Percentiles rank a stretch among this genome's conserved stretches.
Evolutionary conservation across 2,113 vertebrate genomes (phyloP).

Genomic region (Rissa tridactyla): DNA sequence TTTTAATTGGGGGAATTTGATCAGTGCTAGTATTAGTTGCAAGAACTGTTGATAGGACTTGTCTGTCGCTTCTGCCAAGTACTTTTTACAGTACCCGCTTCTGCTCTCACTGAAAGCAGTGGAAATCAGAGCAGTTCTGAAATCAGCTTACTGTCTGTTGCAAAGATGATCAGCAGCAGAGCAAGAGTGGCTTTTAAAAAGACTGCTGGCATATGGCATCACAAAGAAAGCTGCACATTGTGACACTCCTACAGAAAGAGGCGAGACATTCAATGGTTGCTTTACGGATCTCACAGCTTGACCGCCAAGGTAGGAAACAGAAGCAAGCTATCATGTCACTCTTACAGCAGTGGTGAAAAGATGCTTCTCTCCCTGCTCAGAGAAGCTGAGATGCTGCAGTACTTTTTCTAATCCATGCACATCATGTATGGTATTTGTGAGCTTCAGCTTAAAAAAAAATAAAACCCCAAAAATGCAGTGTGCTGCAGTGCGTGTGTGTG

Average conservation of each 20-base stretch:
- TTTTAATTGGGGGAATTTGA: slow-evolving; percentile 17
- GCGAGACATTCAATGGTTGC: not conserved
- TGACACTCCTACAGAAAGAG: not conserved
- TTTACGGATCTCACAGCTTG: not conserved
- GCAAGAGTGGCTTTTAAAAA: not conserved
- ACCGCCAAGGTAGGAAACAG: not conserved
- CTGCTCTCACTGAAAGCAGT: not conserved
- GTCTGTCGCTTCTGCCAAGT: not conserved
- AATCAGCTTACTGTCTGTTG: not conserved
- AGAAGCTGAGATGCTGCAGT: not conserved
- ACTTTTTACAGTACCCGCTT: not conserved
- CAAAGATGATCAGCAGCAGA: not conserved
- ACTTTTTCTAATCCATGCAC: not conserved
- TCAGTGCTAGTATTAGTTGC: not conserved
- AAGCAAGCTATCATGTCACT: not conserved
- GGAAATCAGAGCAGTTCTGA: not conserved
- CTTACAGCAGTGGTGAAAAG: not conserved
- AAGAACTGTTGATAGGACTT: not conserved
- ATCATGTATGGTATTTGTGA: not conserved
- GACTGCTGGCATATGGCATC: not conserved
- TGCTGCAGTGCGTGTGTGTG: not conserved
- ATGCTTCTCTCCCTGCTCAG: not conserved
- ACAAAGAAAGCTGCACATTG: not conserved
- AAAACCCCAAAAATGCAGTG: not conserved
- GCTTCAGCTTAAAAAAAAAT: not conserved